Percentiles rank a stretch among this genome's conserved stretches.
Conservation (phyloP, 2,113 vertebrate genomes). For the Nesogale talazaci region DNA sequence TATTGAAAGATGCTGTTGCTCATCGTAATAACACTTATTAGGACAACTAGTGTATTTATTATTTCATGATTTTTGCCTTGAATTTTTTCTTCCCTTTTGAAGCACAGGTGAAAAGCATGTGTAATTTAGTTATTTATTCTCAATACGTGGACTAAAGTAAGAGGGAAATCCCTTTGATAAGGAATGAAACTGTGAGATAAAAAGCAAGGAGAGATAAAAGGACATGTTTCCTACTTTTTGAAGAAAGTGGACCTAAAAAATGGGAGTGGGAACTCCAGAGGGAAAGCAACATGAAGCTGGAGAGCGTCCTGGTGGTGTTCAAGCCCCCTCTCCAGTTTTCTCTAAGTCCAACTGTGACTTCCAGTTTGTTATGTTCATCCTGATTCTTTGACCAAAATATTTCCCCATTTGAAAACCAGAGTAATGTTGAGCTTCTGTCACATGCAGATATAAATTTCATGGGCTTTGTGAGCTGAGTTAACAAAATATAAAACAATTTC, state of each 20-base stretch:
- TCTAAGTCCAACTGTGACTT: background rate
- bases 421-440: background rate
- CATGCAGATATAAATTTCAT: background rate
- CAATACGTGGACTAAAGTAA: background rate
- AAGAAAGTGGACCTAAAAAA: background rate
- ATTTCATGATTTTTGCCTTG: constrained; percentile 14
- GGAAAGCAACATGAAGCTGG: background rate
- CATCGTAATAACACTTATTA: background rate
- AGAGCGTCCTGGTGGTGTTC: background rate
- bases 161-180: background rate
- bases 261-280: background rate
- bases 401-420: background rate
- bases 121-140: background rate
- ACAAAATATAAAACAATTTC: background rate
- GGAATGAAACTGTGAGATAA: background rate
- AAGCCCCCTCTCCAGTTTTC: background rate
- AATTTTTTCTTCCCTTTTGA: background rate
- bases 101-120: background rate
- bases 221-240: background rate
- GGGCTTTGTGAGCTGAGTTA: background rate
- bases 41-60: background rate
- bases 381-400: background rate
- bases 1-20: background rate
- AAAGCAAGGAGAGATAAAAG: background rate
- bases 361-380: background rate